Evolutionary conservation across 2,113 vertebrate species (phyloP).

Genomic region (Otolemur garnettii): DNA sequence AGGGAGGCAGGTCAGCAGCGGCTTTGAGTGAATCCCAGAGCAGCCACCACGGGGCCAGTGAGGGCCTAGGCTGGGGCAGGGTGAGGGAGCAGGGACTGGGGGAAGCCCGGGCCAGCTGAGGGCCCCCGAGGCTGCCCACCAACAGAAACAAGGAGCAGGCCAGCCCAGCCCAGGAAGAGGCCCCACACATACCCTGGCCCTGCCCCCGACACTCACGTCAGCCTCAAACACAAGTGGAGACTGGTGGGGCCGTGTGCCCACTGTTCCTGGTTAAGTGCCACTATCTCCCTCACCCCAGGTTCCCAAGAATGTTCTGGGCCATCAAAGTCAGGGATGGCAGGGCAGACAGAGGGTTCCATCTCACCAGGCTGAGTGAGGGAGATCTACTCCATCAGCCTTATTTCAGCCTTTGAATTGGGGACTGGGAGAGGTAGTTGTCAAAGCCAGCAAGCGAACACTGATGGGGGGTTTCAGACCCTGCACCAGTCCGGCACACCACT

Average conservation of each 20-base stretch:
- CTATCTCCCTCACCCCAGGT: neutral
- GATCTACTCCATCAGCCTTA: neutral
- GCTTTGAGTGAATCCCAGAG: conserved; percentile 62
- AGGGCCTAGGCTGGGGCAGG: neutral
- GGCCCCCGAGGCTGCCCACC: conserved; percentile 37
- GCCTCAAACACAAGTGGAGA: neutral
- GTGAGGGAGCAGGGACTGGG: neutral
- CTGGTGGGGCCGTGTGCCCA: neutral
- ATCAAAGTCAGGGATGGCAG: neutral
- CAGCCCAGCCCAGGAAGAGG: neutral
- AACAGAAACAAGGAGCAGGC: neutral
- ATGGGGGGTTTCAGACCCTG: neutral
- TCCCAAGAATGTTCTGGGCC: neutral
- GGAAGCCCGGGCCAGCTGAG: neutral
- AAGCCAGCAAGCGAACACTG: neutral
- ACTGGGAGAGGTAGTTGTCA: no score
- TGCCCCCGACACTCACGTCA: neutral
- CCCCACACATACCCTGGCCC: neutral
- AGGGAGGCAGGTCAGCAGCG: conserved; percentile 68
- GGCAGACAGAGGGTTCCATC: neutral
- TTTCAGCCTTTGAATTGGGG: neutral
- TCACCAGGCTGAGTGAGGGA: neutral
- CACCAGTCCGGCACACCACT: neutral
- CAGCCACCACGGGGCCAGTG: conserved; percentile 53
- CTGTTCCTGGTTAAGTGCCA: neutral